phyloP scores from a whole-genome alignment of 2,888 invertebrate genomes.

The Ellobium chinense region DNA sequence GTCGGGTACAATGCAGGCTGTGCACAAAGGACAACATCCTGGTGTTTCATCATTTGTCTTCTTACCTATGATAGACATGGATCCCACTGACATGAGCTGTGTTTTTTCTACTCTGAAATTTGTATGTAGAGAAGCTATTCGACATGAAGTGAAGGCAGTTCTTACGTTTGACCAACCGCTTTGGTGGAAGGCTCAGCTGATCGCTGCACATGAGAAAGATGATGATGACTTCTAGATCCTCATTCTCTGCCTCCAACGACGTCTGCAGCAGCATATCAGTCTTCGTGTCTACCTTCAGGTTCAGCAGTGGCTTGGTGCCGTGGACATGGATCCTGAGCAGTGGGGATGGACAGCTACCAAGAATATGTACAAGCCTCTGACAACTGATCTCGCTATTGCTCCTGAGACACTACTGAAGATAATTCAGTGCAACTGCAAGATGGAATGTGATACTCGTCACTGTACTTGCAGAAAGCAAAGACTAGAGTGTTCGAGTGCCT shows the following conservation, averaged over 20 bases:
- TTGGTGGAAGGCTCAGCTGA: slow-evolving; percentile 52
- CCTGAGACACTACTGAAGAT: too few species aligned
- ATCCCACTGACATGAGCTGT: slow-evolving; percentile 52
- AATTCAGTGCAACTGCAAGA: too few species aligned
- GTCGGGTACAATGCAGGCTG: slow-evolving; percentile 55
- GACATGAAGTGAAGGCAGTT: slow-evolving; percentile 41
- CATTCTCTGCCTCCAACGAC: not conserved
- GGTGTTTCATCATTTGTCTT: slow-evolving; percentile 53
- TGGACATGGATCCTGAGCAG: too few species aligned
- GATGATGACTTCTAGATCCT: slow-evolving; percentile 15
- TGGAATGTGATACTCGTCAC: too few species aligned
- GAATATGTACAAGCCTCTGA: too few species aligned
- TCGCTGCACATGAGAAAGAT: slow-evolving; percentile 32
- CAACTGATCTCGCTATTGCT: too few species aligned
- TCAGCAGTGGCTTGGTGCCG: too few species aligned
- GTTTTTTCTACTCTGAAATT: slow-evolving; percentile 51
- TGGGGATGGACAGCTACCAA: too few species aligned
- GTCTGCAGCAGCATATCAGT: too few species aligned
- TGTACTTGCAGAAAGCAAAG: too few species aligned
- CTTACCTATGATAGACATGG: slow-evolving; percentile 58
- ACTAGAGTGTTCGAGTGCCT: slow-evolving; percentile 25
- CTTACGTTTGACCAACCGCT: slow-evolving; percentile 56
- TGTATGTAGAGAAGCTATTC: slow-evolving; percentile 30
- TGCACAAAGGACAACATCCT: slow-evolving; percentile 48
- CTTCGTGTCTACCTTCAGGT: too few species aligned